Conservation (phyloP, 2,113 vertebrate species). For the Larimichthys crocea region DNA sequence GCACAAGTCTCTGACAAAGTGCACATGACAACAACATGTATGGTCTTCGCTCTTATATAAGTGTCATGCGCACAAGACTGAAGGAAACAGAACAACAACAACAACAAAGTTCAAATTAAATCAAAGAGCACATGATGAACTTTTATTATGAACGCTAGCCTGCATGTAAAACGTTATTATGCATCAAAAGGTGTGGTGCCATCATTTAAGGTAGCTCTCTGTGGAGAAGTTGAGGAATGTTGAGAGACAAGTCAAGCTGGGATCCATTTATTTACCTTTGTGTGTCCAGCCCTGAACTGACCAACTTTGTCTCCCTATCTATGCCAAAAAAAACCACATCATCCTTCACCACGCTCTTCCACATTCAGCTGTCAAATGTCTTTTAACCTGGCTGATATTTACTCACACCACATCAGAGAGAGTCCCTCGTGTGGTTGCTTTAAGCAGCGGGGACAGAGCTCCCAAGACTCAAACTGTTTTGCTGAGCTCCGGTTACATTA, state of each 20-base stretch:
- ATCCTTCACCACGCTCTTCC: neutral
- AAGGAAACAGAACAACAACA: no score
- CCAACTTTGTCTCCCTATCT: neutral
- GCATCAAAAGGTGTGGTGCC: conserved; percentile 9
- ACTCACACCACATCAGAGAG: neutral
- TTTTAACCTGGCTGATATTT: neutral
- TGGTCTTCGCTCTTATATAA: neutral
- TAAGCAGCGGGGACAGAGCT: neutral
- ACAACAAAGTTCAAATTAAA: neutral
- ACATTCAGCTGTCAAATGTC: neutral
- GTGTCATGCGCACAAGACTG: no score
- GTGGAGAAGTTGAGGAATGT: conserved; percentile 9
- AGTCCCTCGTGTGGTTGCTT: neutral
- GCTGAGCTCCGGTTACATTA: conserved; percentile 46
- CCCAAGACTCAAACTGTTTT: conserved; percentile 6
- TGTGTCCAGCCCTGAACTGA: neutral
- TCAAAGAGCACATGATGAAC: neutral
- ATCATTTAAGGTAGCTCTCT: neutral
- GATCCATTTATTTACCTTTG: neutral
- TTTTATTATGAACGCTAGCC: neutral
- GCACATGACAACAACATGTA: neutral
- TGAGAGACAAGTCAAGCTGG: conserved; percentile 20
- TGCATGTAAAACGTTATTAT: neutral
- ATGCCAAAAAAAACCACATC: neutral
- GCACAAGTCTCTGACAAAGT: neutral